These are phyloP conservation scores for Papilio xuthus DNA, from an alignment of 1,140 invertebrate genomes.

Conservation along the genomic window DNA sequence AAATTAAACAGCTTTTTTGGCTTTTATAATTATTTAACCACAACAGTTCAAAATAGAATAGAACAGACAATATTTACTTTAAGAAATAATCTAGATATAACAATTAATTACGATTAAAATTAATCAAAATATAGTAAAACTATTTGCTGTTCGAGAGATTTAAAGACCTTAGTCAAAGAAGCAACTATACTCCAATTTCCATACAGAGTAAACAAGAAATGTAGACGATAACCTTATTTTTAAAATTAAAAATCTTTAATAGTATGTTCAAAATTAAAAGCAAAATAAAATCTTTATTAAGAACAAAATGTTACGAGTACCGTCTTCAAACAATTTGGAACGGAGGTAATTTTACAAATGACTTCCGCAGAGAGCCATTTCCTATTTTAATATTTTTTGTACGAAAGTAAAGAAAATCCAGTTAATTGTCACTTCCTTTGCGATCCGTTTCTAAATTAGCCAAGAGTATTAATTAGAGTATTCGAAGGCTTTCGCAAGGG, in stretches of 20 bases:
- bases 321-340: neutral
- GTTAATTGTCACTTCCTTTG: neutral
- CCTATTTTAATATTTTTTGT: conserved; percentile 4
- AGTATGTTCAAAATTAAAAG: neutral
- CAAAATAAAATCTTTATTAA: neutral
- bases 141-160: no score
- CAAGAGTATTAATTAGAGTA: neutral
- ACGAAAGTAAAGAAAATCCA: neutral
- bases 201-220: no score
- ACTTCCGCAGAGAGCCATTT: neutral
- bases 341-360: neutral
- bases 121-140: no score
- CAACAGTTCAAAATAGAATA: no score
- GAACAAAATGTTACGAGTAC: neutral
- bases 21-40: no score
- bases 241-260: neutral
- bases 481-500: neutral
- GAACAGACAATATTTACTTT: no score
- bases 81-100: no score
- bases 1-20: no score
- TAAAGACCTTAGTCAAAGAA: no score
- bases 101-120: no score
- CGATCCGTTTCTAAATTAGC: neutral
- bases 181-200: no score
- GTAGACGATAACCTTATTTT: neutral